Evolutionary conservation across 2,797 vertebrate genomes (phyloP), one percentile per base, ranked within the genome.

Genomic region (Ctenochaetus hawaiiensis): DNA sequence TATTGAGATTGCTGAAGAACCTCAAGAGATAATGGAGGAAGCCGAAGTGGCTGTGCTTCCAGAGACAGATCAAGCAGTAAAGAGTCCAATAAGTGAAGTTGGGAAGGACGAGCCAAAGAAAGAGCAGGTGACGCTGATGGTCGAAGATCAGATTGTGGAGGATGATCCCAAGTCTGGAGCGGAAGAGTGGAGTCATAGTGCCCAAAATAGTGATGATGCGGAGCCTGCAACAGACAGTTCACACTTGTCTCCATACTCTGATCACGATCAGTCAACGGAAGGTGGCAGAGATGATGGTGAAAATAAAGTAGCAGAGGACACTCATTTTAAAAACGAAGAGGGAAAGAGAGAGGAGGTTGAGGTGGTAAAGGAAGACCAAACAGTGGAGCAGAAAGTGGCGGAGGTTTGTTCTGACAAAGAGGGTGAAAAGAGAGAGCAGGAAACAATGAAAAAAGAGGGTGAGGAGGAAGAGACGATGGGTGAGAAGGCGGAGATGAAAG

Each of bases 1-100:
- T 20, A 74, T 92, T 52, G 93, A 94, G 79, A 87, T 94, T 2
- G 91, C 86, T 16, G 91, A 93, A 81, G 94, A 95, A 22, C 91
- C 93, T 26, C 87, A 90, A 80, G 94, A 96, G 90, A 92, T 89
- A 52, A 80, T 87, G 67, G 91, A 92, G 70, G 93, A 94, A 71
- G 49, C 80, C 56, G 83, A 91, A 0, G 87, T 85, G 5, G 30
- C 48, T 26, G 20, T 18, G 30, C n/a, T 43, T 6, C 13, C 37
- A 3, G 68, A 63, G 65, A 51, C 22, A 0, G 47, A 60, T 59
- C 51, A 64, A 81, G 39, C n/a, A 22, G 71, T 68, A 2, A 30
- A 53, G 14, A 52, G 51, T 71, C 43, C 4, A 18, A 17, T 44
- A 18, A 64, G 8, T 57, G 52, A 63, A 37, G 12, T 26, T 67